Conservation (phyloP, 2,797 vertebrate species). For the Sciurus vulgaris region DNA sequence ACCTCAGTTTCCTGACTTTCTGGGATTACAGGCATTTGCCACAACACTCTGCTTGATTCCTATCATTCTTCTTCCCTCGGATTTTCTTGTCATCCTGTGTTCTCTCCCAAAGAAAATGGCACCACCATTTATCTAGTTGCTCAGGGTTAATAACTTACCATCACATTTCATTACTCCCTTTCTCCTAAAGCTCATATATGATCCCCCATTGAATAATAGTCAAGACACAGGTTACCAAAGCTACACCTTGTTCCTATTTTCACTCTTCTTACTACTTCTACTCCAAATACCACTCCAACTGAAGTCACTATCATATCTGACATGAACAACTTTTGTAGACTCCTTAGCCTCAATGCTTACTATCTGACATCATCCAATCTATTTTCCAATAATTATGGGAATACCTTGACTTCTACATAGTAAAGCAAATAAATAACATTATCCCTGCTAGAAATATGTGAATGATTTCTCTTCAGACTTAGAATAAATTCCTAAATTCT, state of each 20-base stretch:
- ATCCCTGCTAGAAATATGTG: neutral
- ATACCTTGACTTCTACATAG: neutral
- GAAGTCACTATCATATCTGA: neutral
- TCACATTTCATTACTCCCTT: neutral
- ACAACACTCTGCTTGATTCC: neutral
- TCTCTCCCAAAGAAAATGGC: neutral
- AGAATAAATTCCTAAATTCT: neutral
- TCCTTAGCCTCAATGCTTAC: neutral
- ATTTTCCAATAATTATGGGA: neutral
- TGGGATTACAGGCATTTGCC: too few species aligned
- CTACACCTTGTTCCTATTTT: neutral
- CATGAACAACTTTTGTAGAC: fast-evolving
- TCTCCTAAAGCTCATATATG: neutral
- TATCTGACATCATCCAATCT: neutral
- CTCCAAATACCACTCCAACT: fast-evolving
- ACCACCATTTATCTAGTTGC: neutral
- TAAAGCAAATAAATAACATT: neutral
- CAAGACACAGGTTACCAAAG: neutral
- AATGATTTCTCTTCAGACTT: neutral
- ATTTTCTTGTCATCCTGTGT: neutral
- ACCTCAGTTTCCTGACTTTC: too few species aligned
- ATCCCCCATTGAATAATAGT: neutral
- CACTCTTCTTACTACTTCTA: neutral
- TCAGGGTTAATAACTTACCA: neutral
- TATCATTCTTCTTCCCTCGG: neutral